Evolutionary conservation across 2,888 invertebrate species (phyloP).

Genomic region (Molanna angustata): DNA sequence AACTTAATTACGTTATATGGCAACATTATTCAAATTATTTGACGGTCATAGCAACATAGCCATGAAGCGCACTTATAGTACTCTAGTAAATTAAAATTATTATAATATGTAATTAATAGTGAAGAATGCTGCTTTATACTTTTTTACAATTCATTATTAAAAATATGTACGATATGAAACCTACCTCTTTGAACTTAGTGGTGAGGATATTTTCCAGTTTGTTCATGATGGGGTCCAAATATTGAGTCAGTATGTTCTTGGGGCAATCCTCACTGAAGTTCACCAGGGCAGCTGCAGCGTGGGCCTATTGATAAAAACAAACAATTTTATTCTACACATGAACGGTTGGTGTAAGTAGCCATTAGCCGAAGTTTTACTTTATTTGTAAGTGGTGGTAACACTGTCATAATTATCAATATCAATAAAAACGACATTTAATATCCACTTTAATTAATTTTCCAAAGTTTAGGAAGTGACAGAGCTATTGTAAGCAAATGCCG

Average conservation of each 20-base stretch:
- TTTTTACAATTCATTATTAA: neutral
- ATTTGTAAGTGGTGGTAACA: too few relatives aligned
- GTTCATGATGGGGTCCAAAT: slow-evolving; percentile 86
- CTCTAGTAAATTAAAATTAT: too few relatives aligned
- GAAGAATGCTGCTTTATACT: neutral
- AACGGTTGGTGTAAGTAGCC: too few relatives aligned
- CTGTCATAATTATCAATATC: too few relatives aligned
- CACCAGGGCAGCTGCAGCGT: slow-evolving; percentile 91
- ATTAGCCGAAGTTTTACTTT: too few relatives aligned
- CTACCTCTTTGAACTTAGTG: slow-evolving; percentile 87
- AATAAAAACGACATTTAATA: too few relatives aligned
- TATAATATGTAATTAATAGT: neutral
- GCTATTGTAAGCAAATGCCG: slow-evolving; percentile 6
- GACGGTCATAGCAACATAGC: too few relatives aligned
- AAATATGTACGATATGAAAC: slow-evolving; percentile 4
- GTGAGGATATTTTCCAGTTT: slow-evolving; percentile 88
- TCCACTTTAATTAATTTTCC: slow-evolving; percentile 2
- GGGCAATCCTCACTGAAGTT: slow-evolving; percentile 99
- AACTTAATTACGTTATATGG: too few relatives aligned
- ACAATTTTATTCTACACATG: slow-evolving; percentile 10
- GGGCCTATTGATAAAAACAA: slow-evolving; percentile 50
- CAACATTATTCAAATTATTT: too few relatives aligned
- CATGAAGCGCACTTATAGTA: too few relatives aligned
- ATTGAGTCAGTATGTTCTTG: slow-evolving; percentile 85
- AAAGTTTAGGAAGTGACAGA: slow-evolving; percentile 13